phyloP scores from a whole-genome alignment of 2,797 vertebrate genomes.

The Sternotherus odoratus region DNA sequence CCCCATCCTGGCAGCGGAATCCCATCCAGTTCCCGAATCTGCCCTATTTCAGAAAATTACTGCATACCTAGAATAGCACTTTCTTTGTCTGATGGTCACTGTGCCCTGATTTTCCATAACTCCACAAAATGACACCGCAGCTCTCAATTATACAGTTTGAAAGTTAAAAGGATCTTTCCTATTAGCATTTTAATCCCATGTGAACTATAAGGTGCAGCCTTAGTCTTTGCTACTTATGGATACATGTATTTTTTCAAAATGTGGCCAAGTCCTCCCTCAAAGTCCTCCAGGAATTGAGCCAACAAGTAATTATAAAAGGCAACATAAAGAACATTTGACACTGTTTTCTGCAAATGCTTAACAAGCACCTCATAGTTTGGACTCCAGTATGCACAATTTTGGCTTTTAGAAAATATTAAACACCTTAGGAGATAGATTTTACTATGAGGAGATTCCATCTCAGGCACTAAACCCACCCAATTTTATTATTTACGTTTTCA shows the following conservation, averaged over 20 bases:
- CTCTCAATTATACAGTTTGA: conserved; percentile 62
- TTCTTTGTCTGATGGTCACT: neutral
- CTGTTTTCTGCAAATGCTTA: conserved; percentile 64
- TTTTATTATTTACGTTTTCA: conserved; percentile 72
- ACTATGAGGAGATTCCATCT: conserved; percentile 68
- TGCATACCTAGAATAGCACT: neutral
- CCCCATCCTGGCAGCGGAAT: neutral
- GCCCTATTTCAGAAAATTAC: conserved; percentile 28
- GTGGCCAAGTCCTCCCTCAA: conserved; percentile 61
- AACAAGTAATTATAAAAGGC: conserved; percentile 62
- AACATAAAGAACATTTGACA: conserved; percentile 68
- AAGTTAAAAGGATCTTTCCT: conserved; percentile 63
- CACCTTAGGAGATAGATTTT: conserved; percentile 73
- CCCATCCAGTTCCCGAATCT: neutral
- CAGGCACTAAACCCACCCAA: conserved; percentile 66
- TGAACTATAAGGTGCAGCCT: conserved; percentile 65
- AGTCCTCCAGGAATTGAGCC: conserved; percentile 52
- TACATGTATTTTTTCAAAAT: conserved; percentile 67
- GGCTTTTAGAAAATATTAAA: conserved; percentile 74
- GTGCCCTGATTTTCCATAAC: conserved; percentile 25
- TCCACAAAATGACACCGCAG: conserved; percentile 46
- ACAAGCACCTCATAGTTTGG: conserved; percentile 53
- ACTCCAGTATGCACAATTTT: conserved; percentile 65
- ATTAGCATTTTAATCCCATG: conserved; percentile 62
- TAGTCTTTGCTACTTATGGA: conserved; percentile 56